Evolutionary conservation across 2,113 vertebrate genomes (phyloP).

Genomic region (Catagonus wagneri): DNA sequence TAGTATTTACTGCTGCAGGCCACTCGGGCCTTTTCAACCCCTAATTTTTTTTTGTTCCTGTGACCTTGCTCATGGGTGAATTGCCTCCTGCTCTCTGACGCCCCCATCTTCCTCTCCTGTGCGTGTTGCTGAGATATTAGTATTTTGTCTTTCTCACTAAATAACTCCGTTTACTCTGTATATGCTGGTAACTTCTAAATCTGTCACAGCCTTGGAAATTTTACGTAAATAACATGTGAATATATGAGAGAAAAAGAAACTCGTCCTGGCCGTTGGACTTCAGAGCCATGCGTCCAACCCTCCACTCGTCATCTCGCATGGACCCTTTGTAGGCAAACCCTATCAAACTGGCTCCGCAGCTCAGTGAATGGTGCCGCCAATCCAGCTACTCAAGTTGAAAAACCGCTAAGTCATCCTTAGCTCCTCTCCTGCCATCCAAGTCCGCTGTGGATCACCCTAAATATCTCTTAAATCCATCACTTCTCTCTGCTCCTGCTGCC

Average conservation of each 20-base stretch:
- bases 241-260: too few relatives aligned
- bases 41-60: rapidly evolving
- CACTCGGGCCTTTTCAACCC: not conserved
- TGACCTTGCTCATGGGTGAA: not conserved
- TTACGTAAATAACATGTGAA: too few relatives aligned
- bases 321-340: not conserved
- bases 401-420: not conserved
- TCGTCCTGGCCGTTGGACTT: not conserved
- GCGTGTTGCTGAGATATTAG: not conserved
- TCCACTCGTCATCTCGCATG: not conserved
- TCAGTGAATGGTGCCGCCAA: not conserved
- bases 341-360: not conserved
- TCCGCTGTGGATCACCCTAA: not conserved
- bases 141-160: not conserved
- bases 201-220: not conserved
- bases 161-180: not conserved
- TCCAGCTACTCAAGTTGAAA: not conserved
- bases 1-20: not conserved
- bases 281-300: not conserved
- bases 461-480: not conserved
- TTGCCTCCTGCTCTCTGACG: not conserved
- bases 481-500: not conserved
- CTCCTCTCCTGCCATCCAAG: not conserved
- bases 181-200: not conserved
- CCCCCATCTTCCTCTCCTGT: not conserved